Percentiles rank a stretch among this genome's conserved stretches.
Conservation (phyloP, 2,888 invertebrate genomes). For the Leptinotarsa peninsularis region DNA sequence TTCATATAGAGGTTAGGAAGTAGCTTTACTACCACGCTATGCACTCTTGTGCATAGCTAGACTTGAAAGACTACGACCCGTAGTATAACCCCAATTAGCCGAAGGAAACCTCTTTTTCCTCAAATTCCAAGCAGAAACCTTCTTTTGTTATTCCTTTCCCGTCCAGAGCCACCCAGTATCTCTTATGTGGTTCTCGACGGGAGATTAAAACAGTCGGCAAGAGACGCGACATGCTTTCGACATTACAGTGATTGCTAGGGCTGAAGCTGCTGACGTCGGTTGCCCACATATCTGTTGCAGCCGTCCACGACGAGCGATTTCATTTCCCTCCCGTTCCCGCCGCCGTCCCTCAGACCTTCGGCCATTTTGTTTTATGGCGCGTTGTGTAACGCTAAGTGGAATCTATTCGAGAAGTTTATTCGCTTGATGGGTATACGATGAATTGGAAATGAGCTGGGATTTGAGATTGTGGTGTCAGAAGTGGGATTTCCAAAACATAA, state of each 20-base stretch:
- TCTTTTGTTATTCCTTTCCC: background rate
- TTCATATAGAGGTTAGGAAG: too few relatives aligned
- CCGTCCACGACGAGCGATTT: constrained; percentile 48
- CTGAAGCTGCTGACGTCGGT: constrained; percentile 61
- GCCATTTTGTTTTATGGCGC: constrained; percentile 24
- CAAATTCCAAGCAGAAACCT: background rate
- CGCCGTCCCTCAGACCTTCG: constrained; percentile 16
- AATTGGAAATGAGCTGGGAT: constrained; percentile 10
- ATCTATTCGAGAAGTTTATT: constrained; percentile 10
- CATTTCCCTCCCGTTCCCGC: constrained; percentile 27
- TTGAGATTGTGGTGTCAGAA: background rate
- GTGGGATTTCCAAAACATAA: background rate
- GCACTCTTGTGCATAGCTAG: too few relatives aligned
- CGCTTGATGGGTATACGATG: background rate
- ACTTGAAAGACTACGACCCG: too few relatives aligned
- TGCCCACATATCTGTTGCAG: constrained; percentile 65
- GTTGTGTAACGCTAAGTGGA: constrained; percentile 20
- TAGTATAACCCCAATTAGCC: background rate
- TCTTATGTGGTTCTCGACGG: constrained; percentile 50
- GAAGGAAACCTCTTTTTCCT: background rate
- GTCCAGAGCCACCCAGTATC: constrained; percentile 29
- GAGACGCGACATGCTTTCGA: constrained; percentile 64
- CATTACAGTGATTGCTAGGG: constrained; percentile 65
- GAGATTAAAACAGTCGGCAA: constrained; percentile 61
- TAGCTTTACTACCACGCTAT: too few relatives aligned